Conservation (phyloP, 2,113 vertebrate genomes). For the Rattus rattus region DNA sequence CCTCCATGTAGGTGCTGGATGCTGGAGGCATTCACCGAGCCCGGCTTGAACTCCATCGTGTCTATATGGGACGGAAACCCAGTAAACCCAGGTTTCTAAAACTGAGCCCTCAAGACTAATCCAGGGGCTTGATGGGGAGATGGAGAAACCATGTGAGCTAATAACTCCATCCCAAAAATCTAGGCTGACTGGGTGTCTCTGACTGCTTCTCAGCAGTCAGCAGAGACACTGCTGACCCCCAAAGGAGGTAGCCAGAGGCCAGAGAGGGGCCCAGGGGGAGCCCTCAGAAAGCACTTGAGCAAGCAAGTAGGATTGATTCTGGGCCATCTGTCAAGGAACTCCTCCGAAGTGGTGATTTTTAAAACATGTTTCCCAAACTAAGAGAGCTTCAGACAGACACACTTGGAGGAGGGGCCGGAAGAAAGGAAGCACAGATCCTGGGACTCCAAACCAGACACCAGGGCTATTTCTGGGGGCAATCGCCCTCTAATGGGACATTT, state of each 20-base stretch:
- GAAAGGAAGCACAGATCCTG: background rate
- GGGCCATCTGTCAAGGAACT: slow-evolving; percentile 27
- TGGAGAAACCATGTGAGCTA: background rate
- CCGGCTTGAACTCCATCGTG: background rate
- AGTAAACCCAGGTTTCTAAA: background rate
- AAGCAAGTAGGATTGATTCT: background rate
- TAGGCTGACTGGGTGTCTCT: background rate
- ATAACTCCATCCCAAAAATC: background rate
- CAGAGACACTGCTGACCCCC: background rate
- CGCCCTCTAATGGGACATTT: background rate
- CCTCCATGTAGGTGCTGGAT: background rate
- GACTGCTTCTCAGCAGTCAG: background rate
- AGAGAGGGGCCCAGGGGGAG: background rate
- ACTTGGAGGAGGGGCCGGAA: background rate
- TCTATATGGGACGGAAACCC: background rate
- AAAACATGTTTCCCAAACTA: background rate
- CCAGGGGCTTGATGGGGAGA: background rate
- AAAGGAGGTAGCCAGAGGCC: background rate
- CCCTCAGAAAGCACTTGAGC: background rate
- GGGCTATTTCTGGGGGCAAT: background rate
- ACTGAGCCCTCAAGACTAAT: background rate
- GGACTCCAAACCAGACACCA: background rate
- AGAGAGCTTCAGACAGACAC: background rate
- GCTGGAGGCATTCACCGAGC: background rate
- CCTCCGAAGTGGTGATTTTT: background rate